Evolutionary conservation across 2,797 vertebrate species (phyloP), one percentile per base, ranked within the genome.

Genomic region (Rachycentron canadum): DNA sequence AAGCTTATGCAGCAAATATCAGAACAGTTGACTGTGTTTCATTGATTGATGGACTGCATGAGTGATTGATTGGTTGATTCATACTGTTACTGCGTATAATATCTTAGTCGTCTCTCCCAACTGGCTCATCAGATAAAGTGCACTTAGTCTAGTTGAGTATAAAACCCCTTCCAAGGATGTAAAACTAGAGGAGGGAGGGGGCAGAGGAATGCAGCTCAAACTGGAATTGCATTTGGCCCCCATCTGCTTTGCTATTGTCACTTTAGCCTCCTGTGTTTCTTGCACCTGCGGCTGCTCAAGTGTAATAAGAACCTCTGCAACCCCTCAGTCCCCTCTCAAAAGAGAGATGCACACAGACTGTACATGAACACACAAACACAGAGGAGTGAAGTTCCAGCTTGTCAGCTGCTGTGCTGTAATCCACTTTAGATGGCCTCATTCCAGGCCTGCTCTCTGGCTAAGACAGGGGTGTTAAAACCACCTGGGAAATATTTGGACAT

Each of bases 51-150:
- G 82, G 88, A 68, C 80, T n/a, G 36, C 13, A 45, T 17, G 82
- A 84, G 71, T 84, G 89, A 93, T 89, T 92, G 90, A 93, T 93
- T 90, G 71, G 86, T 90, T 88, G 83, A 89, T 89, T 91, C 86
- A 84, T 90, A 78, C 82, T 81, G 81, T 77, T 82, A 85, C 91
- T 65, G 84, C 50, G 78, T 67, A 81, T 83, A 85, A 85, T 83
- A 78, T 84, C 87, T 70, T 64, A 61, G 75, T 69, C 66, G 73
- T 69, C 80, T 77, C 82, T 79, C 61, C 83, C 65, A 34, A 59
- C 76, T 26, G 65, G 73, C 91, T 93, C 92, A 93, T 94, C 90
- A 91, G 87, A 90, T 85, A 91, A 90, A 93, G 90, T 93, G 92
- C 92, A 92, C 92, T 92, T 92, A 93, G 86, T 40, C 65, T 4